Evolutionary conservation across 2,888 invertebrate species (phyloP), one percentile per base, ranked within the genome.

Genomic region (Baccha elongata): DNA sequence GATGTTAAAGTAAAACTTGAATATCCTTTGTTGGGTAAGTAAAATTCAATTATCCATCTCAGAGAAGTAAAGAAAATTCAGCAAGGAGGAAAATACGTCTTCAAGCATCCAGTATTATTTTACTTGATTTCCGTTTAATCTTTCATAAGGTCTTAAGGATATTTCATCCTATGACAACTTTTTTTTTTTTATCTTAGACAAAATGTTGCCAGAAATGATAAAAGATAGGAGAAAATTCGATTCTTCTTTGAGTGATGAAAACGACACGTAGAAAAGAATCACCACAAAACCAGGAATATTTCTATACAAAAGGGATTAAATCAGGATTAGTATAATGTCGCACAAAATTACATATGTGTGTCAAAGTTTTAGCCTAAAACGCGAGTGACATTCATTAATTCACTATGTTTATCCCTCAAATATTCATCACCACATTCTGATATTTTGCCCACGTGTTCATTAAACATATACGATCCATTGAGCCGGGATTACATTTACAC

Each of bases 61-160:
- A 26, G 8, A 35, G 13, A 40, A 15, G 60, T 60, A 67, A 60
- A 60, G 32, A 23, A 48, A n/a, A 15, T 42, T 42, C 21, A 48
- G 13, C 21, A 8, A 46, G 15, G 15, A 42, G 40, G 10, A 35
- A 42, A 15, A 15, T 42, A 8, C 35, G n/a, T 2, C 10, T 11
- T n/a, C 35, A 13, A 32, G 46, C 29, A 32, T 11, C 40, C 37
- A 53, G 53, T n/a, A 73, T 73, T 68, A 35, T 74, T 55, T 32
- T 32, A 2, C 60, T 71, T 35, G 65, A 65, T 65, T 58, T 19
- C 44, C 60, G 81, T 75, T 75, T 75, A 75, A 75, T 67, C 75
- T 71, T 72, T 75, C 69, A 81, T 71, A 58, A 71, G 74, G 75
- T 52, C 75, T 81, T 64, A 81, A 46, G 65, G 69, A 71, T 71